Base-by-base conservation (phyloP, 2,888 invertebrate genomes). In the Brenthis hecate region DNA sequence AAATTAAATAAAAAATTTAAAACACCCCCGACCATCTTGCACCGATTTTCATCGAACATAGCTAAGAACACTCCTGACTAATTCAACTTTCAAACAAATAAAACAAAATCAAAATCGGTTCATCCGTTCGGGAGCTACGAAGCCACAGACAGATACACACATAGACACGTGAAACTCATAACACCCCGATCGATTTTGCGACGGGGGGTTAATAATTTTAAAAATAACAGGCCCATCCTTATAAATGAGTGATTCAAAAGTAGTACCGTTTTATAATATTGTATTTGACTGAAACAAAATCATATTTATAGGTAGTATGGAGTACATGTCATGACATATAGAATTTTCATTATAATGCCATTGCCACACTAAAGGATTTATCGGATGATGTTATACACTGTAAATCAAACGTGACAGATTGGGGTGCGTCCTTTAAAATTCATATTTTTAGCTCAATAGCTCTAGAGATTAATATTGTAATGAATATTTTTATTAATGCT, bases 321-420 rank as follows among this genome's bases (percentile, higher is more conserved):
- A 53, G 36, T 54, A 23, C 13, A 54, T 16, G 43, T 36, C 13
- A 5, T 43, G 23, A 28, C 50, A 50, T 23, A n/a, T 53, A 5
- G 13, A 19, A n/a, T 19, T 23, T 28, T 54, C 55, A 55, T 61
- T 50, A 60, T 48, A 61, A 50, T 55, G 57, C 19, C 13, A 54
- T 57, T 48, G 51, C 53, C 60, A 62, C 13, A 43, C 47, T 68
- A 72, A 68, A 61, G 56, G 69, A 61, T 65, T 71, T 70, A 65
- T 51, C 69, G 36, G 55, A 56, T 69, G 50, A 62, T 32, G 66
- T 57, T 54, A 69, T 53, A 51, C 43, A 61, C 56, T 62, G 56
- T 68, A 71, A 64, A 71, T 71, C 60, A 66, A 69, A 66, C 16
- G 56, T 54, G 66, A 61, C 69, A 64, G 23, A 19, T n/a, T 23